A percentile compares a stretch with the other conserved stretches of the same genome.
These are phyloP conservation scores for Trichechus manatus DNA, from an alignment of 2,113 vertebrate species.

Conservation along the genomic window DNA sequence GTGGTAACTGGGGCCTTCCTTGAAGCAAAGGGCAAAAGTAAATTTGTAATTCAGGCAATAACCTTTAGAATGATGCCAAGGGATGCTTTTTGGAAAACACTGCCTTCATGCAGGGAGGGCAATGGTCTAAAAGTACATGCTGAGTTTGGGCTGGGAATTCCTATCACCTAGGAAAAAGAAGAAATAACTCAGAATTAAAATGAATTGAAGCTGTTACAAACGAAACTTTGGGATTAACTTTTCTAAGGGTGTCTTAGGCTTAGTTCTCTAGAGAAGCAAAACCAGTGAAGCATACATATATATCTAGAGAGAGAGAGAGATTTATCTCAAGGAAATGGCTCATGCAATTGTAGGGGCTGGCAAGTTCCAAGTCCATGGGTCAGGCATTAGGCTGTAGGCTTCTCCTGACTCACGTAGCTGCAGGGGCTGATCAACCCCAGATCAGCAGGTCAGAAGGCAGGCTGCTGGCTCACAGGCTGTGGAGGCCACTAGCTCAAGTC, in stretches of 20 bases:
- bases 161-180: constrained; percentile 16
- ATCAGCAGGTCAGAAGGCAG: no score
- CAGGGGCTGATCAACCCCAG: no score
- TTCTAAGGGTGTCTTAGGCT: not conserved
- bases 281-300: no score
- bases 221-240: not conserved
- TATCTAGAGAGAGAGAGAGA: no score
- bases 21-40: constrained; percentile 66
- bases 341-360: no score
- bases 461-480: no score
- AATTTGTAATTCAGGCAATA: constrained; percentile 67
- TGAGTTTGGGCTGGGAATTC: constrained; percentile 2
- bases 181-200: constrained; percentile 46
- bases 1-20: constrained; percentile 52
- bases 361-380: no score
- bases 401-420: no score
- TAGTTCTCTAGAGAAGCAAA: no score
- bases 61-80: constrained; percentile 60
- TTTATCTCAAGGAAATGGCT: no score
- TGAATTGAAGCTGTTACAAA: not conserved
- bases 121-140: not conserved
- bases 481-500: no score
- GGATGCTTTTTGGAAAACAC: constrained; percentile 45
- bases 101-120: not conserved
- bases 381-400: no score